These are phyloP conservation scores for Acestrorhynchus altus DNA, from an alignment of 2,797 vertebrate genomes.

Conservation along the genomic window DNA sequence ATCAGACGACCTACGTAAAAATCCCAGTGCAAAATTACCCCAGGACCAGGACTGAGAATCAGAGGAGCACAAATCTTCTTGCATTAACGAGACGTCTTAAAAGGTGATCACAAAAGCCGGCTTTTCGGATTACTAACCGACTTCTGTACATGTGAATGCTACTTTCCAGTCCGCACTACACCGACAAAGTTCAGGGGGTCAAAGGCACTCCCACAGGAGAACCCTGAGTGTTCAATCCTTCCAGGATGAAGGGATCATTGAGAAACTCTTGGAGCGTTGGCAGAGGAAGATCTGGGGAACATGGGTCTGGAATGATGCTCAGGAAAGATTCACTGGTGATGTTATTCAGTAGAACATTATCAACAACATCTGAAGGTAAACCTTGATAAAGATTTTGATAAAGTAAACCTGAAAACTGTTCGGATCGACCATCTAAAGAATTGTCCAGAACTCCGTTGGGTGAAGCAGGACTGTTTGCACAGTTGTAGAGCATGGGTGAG, in stretches of 20 bases:
- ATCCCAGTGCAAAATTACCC: neutral
- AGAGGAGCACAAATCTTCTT: neutral
- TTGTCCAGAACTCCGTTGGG: constrained; percentile 2
- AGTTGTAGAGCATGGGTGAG: constrained; percentile 52
- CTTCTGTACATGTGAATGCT: neutral
- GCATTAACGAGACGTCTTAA: neutral
- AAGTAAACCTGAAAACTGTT: neutral
- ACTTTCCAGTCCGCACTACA: neutral
- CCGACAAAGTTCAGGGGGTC: constrained; percentile 13
- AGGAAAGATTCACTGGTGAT: neutral
- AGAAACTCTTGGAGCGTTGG: constrained; percentile 33
- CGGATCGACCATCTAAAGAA: neutral
- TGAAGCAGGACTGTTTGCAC: neutral
- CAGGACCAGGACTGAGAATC: neutral
- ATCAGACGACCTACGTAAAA: neutral
- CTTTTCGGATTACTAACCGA: neutral
- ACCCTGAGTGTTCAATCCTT: neutral
- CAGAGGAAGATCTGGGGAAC: constrained; percentile 6
- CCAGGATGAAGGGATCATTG: constrained; percentile 33
- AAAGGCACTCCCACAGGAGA: neutral
- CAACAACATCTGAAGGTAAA: neutral
- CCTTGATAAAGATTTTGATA: neutral
- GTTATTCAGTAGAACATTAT: neutral
- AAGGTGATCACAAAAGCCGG: neutral
- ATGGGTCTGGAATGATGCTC: neutral